These are phyloP conservation scores for Brachionus rubens DNA, from an alignment of 1,140 invertebrate species.

Conservation along the genomic window DNA sequence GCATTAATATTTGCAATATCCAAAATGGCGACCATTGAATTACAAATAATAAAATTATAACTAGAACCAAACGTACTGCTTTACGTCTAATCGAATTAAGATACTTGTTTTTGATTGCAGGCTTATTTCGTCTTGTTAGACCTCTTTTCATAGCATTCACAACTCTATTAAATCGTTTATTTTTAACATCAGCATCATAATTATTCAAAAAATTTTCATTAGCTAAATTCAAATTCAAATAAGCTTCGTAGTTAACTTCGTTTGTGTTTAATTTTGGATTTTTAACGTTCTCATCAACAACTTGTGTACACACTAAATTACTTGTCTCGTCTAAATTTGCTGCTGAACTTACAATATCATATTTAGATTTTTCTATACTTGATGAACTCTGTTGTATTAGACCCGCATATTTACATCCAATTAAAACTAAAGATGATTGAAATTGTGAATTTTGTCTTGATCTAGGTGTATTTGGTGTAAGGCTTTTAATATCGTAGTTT, in stretches of 20 bases:
- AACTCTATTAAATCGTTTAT: not conserved
- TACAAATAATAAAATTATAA: slow-evolving; percentile 19
- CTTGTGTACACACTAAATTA: too few species aligned
- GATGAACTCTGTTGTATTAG: not conserved
- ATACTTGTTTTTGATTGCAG: slow-evolving; percentile 3
- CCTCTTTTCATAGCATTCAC: not conserved
- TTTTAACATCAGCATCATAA: not conserved
- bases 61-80: slow-evolving; percentile 33
- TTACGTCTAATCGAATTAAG: slow-evolving; percentile 27
- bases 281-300: too few species aligned
- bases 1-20: slow-evolving; percentile 42
- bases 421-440: not conserved
- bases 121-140: not conserved
- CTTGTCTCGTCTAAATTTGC: too few species aligned
- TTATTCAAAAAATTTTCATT: not conserved
- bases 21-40: slow-evolving; percentile 44
- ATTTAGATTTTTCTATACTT: not conserved
- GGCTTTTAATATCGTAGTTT: too few species aligned
- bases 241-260: slow-evolving; percentile 4
- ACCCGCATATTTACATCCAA: slow-evolving; percentile 14
- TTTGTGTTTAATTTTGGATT: not conserved
- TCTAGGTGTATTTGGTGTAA: not conserved
- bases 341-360: too few species aligned
- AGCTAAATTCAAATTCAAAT: not conserved
- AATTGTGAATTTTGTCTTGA: not conserved